Evolutionary conservation across 2,888 invertebrate genomes (phyloP).

Genomic region (Tachina lurida): DNA sequence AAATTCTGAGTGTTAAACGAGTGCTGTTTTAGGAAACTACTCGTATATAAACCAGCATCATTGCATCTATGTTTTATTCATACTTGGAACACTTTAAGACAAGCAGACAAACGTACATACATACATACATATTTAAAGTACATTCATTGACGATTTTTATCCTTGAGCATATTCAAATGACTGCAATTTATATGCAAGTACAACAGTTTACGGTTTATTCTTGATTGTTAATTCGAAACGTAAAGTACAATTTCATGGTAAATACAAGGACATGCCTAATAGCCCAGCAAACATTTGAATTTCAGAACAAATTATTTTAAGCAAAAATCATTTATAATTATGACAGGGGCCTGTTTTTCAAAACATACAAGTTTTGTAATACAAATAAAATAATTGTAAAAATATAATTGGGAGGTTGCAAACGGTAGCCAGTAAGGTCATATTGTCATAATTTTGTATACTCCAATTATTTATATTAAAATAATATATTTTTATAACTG

Average conservation of each 20-base stretch:
- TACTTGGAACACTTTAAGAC: neutral
- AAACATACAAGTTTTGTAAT: too few relatives aligned
- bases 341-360: too few relatives aligned
- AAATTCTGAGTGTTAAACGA: conserved; percentile 2
- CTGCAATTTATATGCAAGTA: conserved; percentile 74
- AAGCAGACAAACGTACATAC: neutral
- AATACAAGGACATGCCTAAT: neutral
- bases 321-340: neutral
- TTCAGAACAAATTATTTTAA: neutral
- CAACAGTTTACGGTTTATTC: conserved; percentile 65
- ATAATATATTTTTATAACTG: too few relatives aligned
- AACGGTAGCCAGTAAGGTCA: too few relatives aligned
- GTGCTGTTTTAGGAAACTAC: conserved; percentile 18
- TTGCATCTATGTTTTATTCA: conserved; percentile 34
- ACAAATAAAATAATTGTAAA: too few relatives aligned
- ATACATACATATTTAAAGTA: neutral
- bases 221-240: conserved; percentile 69
- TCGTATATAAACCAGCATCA: conserved; percentile 46
- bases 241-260: conserved; percentile 34
- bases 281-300: conserved; percentile 4
- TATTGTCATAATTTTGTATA: too few relatives aligned
- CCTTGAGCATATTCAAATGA: conserved; percentile 74
- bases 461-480: too few relatives aligned
- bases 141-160: conserved; percentile 68
- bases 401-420: too few relatives aligned